Evolutionary conservation across 2,113 vertebrate species (phyloP), one percentile per base, ranked within the genome.

Genomic region (Cyrtonyx montezumae): DNA sequence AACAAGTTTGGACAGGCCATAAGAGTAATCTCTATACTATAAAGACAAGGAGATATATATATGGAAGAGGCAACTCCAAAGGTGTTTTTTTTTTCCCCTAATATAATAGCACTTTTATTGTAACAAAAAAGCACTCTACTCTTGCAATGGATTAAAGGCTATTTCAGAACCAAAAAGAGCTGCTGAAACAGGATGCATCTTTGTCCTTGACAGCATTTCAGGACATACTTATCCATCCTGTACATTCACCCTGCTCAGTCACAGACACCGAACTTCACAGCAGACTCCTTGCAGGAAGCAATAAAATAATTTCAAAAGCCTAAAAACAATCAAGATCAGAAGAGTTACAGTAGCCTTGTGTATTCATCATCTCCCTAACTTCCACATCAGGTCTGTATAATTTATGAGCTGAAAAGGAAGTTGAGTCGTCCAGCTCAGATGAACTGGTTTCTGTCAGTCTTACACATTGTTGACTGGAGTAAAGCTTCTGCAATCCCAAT

Each of bases 401-500:
- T 58, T 12, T 61, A 23, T 51, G 70, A 93, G 62, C 48, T 68
- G 49, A 8, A 94, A 90, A 88, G 32, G 20, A 63, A 81, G 40
- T 21, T 0, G 0, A 32, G 42, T 14, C 36, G 88, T 75, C 46
- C n/a, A 84, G 78, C 49, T 82, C 26, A 45, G 67, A 23, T 18
- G 63, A 62, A 13, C 66, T 7, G n/a, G 2, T 22, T 30, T 84
- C 70, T 55, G 48, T 49, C 92, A 88, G 25, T 25, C 48, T 68
- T 59, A 58, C 0, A 4, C 28, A 17, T 28, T 61, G 16, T 10
- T 73, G 87, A 73, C 59, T 53, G 40, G 18, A 74, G 25, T 34
- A 87, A 84, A 96, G 84, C 91, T 88, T 88, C 68, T 83, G 68
- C 79, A 85, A 87, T 76, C 58, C 79, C 86, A 86, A 86, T 77